Conservation (phyloP, 2,888 invertebrate species). For the Dryocosmus kuriphilus region DNA sequence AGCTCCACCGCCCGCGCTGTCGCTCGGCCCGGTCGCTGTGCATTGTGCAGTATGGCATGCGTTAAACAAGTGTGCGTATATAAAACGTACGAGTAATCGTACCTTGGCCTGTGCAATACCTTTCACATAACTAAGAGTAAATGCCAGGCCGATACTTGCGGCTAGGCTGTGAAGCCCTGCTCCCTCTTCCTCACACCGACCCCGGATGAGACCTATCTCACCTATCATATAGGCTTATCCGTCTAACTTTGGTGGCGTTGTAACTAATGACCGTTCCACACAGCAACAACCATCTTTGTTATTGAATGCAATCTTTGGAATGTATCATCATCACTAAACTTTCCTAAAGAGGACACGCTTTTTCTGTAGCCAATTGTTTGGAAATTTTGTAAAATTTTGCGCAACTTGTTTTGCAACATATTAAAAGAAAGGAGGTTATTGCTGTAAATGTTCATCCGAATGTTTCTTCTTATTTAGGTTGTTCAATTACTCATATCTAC, state of each 20-base stretch:
- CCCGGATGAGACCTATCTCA: conserved; percentile 68
- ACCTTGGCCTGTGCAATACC: conserved; percentile 72
- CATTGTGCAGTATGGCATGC: conserved; percentile 50
- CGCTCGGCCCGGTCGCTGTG: conserved; percentile 40
- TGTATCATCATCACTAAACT: conserved; percentile 34
- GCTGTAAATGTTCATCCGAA: background rate
- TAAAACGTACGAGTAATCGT: conserved; percentile 69
- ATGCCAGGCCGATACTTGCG: conserved; percentile 70
- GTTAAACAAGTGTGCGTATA: conserved; percentile 66
- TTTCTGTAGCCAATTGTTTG: conserved; percentile 30
- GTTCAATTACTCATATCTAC: background rate
- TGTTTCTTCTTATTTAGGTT: background rate
- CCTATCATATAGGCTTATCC: conserved; percentile 55
- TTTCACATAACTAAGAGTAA: conserved; percentile 77
- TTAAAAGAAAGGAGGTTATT: background rate
- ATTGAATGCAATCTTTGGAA: conserved; percentile 28
- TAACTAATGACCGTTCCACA: conserved; percentile 60
- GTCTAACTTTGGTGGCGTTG: conserved; percentile 43
- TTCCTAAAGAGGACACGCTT: conserved; percentile 30
- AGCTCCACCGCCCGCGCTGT: background rate
- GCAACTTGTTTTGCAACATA: background rate
- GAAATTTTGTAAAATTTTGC: conserved; percentile 11
- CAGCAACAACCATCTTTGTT: conserved; percentile 46
- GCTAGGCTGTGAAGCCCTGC: conserved; percentile 61
- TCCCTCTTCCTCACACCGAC: conserved; percentile 65